These are phyloP conservation scores for Lamprologus speciosus DNA, from an alignment of 2,113 vertebrate species.

Conservation along the genomic window DNA sequence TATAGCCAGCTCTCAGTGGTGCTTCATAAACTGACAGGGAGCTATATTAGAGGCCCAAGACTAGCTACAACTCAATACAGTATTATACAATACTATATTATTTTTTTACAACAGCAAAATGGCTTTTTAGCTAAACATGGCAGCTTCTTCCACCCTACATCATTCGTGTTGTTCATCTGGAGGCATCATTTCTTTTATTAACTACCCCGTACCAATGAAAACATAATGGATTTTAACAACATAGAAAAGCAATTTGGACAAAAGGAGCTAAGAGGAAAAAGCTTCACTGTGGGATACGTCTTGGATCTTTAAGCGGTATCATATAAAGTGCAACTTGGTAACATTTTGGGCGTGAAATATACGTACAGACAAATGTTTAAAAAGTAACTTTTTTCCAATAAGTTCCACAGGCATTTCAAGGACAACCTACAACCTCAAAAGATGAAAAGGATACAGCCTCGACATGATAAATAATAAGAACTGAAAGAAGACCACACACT, in stretches of 20 bases:
- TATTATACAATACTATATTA: background rate
- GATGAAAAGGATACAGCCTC: background rate
- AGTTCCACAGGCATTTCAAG: background rate
- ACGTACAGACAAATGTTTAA: background rate
- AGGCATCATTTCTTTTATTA: background rate
- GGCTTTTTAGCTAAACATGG: background rate
- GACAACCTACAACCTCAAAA: background rate
- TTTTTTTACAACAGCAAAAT: background rate
- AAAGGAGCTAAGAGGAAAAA: background rate
- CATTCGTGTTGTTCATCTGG: background rate
- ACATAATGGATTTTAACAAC: background rate
- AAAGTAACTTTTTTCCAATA: background rate
- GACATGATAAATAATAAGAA: background rate
- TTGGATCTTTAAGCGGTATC: background rate
- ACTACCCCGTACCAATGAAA: background rate
- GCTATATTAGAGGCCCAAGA: background rate
- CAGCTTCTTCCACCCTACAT: background rate
- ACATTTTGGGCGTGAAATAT: background rate
- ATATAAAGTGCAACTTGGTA: background rate
- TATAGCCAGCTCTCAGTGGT: background rate
- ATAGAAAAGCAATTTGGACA: background rate
- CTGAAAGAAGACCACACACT: slow-evolving; percentile 10
- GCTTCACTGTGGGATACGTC: background rate
- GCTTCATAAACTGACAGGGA: background rate
- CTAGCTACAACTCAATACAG: background rate